Percentiles rank a stretch among this genome's conserved stretches.
Conservation (phyloP, 1,140 invertebrate species). For the Aphelenchoides fujianensis region DNA sequence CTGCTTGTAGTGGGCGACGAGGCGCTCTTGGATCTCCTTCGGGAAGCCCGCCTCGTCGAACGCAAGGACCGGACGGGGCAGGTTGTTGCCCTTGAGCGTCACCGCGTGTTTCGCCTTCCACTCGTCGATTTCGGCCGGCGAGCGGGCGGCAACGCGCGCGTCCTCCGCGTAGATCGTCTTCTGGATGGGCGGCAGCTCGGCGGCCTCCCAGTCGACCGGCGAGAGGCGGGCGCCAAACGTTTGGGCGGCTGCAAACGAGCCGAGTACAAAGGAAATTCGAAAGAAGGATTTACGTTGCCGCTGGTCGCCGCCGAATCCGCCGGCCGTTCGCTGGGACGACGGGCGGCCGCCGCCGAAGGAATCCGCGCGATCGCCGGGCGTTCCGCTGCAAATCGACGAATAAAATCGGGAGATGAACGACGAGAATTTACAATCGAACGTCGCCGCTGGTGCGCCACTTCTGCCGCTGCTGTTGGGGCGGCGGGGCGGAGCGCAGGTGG, state of each 20-base stretch:
- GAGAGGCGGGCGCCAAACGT: slow-evolving; percentile 17
- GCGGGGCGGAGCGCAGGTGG: background rate
- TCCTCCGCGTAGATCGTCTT: slow-evolving; percentile 56
- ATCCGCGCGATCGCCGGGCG: background rate
- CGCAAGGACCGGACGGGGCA: slow-evolving; percentile 56
- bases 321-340: no score
- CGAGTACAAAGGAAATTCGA: no score
- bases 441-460: background rate
- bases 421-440: background rate
- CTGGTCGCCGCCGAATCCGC: no score
- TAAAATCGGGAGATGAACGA: no score
- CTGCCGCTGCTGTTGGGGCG: background rate
- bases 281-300: no score
- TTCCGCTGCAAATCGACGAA: no score
- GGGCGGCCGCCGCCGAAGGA: background rate
- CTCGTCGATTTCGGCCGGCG: slow-evolving; percentile 48
- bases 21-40: slow-evolving; percentile 31
- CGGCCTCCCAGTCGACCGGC: slow-evolving; percentile 41
- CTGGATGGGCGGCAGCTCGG: slow-evolving; percentile 41
- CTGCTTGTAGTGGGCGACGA: slow-evolving; percentile 47
- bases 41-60: slow-evolving; percentile 49
- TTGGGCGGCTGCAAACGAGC: no score
- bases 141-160: slow-evolving; percentile 41
- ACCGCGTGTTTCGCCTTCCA: slow-evolving; percentile 56
- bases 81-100: slow-evolving; percentile 46